Conservation (phyloP, 2,888 invertebrate species). For the Rotaria sp. region DNA sequence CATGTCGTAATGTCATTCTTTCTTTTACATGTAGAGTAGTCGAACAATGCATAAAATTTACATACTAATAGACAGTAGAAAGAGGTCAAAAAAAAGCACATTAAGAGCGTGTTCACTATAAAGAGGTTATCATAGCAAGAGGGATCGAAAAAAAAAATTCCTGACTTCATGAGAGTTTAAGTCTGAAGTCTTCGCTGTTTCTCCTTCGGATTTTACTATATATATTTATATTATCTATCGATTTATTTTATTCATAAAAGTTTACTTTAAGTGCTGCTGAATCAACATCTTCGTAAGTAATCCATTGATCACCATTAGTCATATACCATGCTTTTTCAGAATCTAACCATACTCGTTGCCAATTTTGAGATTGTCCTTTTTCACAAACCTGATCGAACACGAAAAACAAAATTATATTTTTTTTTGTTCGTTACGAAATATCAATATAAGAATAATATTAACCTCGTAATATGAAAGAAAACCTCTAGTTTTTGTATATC, state of each 20-base stretch:
- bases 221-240: not conserved
- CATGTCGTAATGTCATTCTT: too few species aligned
- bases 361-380: conserved; percentile 31
- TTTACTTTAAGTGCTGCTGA: conserved; percentile 25
- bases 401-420: not conserved
- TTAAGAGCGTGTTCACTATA: too few species aligned
- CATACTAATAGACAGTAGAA: too few species aligned
- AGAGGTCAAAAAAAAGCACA: too few species aligned
- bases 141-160: too few species aligned
- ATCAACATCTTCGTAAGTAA: conserved; percentile 30
- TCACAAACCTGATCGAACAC: conserved; percentile 24
- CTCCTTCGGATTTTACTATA: too few species aligned
- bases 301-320: conserved; percentile 34
- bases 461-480: conserved; percentile 37
- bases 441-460: not conserved
- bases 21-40: too few species aligned
- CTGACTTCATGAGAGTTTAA: too few species aligned
- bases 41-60: too few species aligned
- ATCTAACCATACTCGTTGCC: conserved; percentile 36
- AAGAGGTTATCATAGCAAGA: too few species aligned
- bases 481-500: conserved; percentile 38
- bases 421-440: too few species aligned
- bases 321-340: conserved; percentile 34
- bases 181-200: too few species aligned
- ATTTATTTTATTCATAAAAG: not conserved